Evolutionary conservation across 2,888 invertebrate species (phyloP).

Genomic region (Tipula helvola): DNA sequence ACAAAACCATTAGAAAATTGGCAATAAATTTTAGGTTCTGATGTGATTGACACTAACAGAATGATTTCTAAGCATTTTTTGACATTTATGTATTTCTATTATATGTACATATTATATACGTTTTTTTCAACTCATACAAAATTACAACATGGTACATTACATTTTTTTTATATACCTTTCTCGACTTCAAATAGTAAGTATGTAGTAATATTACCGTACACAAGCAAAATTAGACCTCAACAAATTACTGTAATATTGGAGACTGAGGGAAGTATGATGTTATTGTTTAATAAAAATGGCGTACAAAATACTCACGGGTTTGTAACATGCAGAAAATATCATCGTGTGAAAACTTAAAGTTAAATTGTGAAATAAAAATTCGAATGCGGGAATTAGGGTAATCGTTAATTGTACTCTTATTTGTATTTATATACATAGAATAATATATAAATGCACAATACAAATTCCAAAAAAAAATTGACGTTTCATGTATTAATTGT

Average conservation of each 20-base stretch:
- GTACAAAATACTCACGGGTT: neutral
- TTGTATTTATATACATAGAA: no score
- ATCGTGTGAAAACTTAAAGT: neutral
- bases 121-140: neutral
- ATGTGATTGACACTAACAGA: neutral
- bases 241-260: neutral
- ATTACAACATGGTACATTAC: neutral
- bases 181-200: neutral
- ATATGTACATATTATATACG: neutral
- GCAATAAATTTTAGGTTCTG: neutral
- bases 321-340: neutral
- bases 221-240: neutral
- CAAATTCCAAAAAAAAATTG: no score
- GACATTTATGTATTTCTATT: neutral
- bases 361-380: neutral
- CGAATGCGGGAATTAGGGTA: neutral
- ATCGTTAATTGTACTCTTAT: neutral
- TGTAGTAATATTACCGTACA: neutral
- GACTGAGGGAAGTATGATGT: neutral
- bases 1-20: neutral
- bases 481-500: no score
- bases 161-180: neutral
- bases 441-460: no score
- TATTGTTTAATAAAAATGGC: neutral
- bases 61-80: neutral